Evolutionary conservation across 2,797 vertebrate genomes (phyloP), one percentile per base, ranked within the genome.

Genomic region (Acomys russatus): DNA sequence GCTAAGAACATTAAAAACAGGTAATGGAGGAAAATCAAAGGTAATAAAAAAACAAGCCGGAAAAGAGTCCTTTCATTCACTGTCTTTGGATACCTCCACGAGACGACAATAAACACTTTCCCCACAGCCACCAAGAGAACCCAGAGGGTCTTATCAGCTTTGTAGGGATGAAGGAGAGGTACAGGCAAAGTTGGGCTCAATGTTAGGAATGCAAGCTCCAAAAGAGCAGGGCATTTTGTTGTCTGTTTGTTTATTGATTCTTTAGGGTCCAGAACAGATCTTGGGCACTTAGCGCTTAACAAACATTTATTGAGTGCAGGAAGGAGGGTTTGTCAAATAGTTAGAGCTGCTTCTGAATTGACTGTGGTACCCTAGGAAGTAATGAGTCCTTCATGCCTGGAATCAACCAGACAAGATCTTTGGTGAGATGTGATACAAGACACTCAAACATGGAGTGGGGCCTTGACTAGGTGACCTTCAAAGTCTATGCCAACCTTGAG

Each of bases 221-320:
- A 38, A 54, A 93, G 10, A 20, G 59, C 20, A 95, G 68, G 23
- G 9, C 61, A 22, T 92, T 84, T 73, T 90, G 61, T 61, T 73
- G 18, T 38, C 9, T 85, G 44, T 79, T 79, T 86, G 71, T 90
- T 94, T 82, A 88, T 38, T 66, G 51, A n/a, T 94, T 91, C 49
- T 89, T 51, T 83, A 61, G 35, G 76, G 33, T 96, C 66, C 76
- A 89, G 73, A 95, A 76, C 25, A 80, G n/a, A 56, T 28, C 61
- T 14, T 88, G 59, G 84, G n/a, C 20, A 78, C 35, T 56, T 83
- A 59, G 64, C 25, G 79, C 59, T 95, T 76, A 94, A 76, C 76
- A 89, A 96, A 77, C 77, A 87, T 86, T 94, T 92, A 49, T 87
- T 68, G 82, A 89, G 71, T 86, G 30, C 94, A 82, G 70, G 59